These are phyloP conservation scores for Notothenia coriiceps DNA, from an alignment of 2,113 vertebrate genomes.

Conservation along the genomic window DNA sequence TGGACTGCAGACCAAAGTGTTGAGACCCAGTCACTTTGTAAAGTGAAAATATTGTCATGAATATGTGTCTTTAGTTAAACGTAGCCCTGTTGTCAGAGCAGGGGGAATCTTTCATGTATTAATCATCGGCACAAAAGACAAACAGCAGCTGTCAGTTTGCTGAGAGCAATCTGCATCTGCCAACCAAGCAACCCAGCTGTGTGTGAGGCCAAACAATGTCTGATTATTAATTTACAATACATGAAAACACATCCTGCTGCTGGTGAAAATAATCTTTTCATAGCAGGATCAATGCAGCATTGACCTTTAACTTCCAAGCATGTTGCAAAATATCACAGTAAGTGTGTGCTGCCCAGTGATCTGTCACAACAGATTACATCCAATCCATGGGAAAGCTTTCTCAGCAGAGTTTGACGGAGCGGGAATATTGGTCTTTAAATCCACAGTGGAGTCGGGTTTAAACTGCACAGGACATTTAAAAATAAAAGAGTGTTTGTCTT, in stretches of 20 bases:
- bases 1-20: slow-evolving; percentile 29
- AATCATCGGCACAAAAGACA: slow-evolving; percentile 55
- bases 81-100: slow-evolving; percentile 7
- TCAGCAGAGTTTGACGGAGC: slow-evolving; percentile 22
- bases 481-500: not conserved
- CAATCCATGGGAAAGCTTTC: slow-evolving; percentile 24
- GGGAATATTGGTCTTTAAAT: slow-evolving; percentile 10
- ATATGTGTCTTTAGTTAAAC: slow-evolving; percentile 22
- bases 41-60: slow-evolving; percentile 26
- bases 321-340: slow-evolving; percentile 26
- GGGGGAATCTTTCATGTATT: slow-evolving; percentile 45
- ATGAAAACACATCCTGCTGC: slow-evolving; percentile 5
- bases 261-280: slow-evolving; percentile 30
- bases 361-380: slow-evolving; percentile 23
- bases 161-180: slow-evolving; percentile 46
- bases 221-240: slow-evolving; percentile 49
- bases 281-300: slow-evolving; percentile 31
- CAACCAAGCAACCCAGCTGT: slow-evolving; percentile 52
- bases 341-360: slow-evolving; percentile 36
- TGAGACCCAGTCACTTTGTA: slow-evolving; percentile 8
- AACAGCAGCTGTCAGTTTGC: slow-evolving; percentile 63
- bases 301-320: slow-evolving; percentile 54
- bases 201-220: slow-evolving; percentile 34
- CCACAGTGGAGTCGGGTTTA: slow-evolving; percentile 8
- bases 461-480: slow-evolving; percentile 15